Conservation (phyloP, 2,797 vertebrate genomes). For the Spheniscus humboldti region DNA sequence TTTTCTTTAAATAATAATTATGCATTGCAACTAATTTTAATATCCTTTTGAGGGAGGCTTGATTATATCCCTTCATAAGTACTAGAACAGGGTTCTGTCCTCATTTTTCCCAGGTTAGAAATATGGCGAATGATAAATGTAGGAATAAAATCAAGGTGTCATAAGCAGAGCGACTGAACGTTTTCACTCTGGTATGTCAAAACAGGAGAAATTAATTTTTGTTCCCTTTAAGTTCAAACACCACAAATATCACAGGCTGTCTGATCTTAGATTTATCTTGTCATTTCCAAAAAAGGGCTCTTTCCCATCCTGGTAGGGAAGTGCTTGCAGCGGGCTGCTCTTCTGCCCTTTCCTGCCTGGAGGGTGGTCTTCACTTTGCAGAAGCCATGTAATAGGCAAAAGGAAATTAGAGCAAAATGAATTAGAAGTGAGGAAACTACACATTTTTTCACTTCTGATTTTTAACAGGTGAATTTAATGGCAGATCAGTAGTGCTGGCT, state of each 20-base stretch:
- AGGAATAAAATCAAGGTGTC: not conserved
- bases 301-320: not conserved
- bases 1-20: not conserved
- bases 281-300: not conserved
- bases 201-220: not conserved
- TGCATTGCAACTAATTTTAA: not conserved
- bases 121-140: not conserved
- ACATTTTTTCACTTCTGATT: not conserved
- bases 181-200: not conserved
- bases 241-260: not conserved
- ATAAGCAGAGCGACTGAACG: not conserved
- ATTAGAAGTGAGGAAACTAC: not conserved
- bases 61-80: not conserved
- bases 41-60: not conserved
- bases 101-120: not conserved
- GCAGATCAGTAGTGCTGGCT: conserved; percentile 23
- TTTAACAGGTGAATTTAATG: conserved; percentile 22
- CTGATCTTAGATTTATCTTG: not conserved
- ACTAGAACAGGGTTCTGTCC: not conserved
- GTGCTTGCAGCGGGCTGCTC: not conserved
- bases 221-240: not conserved
- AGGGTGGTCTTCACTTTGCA: not conserved
- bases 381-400: not conserved
- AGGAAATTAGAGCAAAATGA: conserved; percentile 22
- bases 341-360: not conserved